Percentiles rank a stretch among this genome's conserved stretches.
Conservation (phyloP, 1,140 invertebrate genomes). For the Parasteatoda tepidariorum region DNA sequence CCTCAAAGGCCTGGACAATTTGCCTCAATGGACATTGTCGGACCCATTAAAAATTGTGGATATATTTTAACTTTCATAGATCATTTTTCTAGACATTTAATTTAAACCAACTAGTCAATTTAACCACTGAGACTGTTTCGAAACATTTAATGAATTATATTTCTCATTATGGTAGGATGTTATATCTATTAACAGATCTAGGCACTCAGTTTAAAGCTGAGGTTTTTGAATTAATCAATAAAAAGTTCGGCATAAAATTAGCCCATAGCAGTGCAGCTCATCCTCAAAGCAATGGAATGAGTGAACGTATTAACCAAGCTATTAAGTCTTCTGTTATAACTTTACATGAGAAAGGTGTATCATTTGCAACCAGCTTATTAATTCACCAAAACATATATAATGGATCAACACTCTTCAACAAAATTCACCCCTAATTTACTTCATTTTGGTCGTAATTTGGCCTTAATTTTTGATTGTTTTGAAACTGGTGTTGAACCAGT, state of each 20-base stretch:
- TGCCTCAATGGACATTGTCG: neutral
- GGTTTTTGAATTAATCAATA: neutral
- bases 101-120: neutral
- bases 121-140: neutral
- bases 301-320: neutral
- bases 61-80: neutral
- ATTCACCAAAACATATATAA: constrained; percentile 4
- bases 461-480: neutral
- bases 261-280: neutral
- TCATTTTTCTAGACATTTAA: constrained; percentile 1
- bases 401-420: neutral
- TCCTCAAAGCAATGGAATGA: neutral
- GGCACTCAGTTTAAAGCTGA: neutral
- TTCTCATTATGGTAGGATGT: neutral
- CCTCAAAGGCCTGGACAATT: neutral
- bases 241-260: neutral
- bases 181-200: neutral
- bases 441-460: neutral
- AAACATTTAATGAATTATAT: neutral
- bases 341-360: neutral
- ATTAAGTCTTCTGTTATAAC: neutral
- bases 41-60: neutral
- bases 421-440: neutral
- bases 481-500: neutral
- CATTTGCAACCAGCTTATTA: neutral